Evolutionary conservation across 2,113 vertebrate genomes (phyloP).

Genomic region (Mormyrus lacerda): DNA sequence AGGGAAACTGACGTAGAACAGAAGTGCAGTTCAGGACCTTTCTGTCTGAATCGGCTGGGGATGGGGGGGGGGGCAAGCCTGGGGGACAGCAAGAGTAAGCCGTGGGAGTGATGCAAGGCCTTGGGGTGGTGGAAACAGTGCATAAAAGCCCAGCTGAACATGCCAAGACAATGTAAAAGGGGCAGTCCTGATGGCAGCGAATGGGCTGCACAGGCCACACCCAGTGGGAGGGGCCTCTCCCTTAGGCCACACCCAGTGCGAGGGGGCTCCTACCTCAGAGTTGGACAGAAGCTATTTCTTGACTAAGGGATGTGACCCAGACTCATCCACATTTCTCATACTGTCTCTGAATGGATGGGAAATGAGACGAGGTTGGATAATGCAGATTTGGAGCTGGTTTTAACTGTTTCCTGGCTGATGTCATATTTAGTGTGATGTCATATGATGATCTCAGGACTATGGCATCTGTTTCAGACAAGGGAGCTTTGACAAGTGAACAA

Average conservation of each 20-base stretch:
- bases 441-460: not conserved
- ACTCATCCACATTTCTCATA: not conserved
- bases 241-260: constrained; percentile 19
- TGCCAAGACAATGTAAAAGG: constrained; percentile 27
- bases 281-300: constrained; percentile 19
- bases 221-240: constrained; percentile 21
- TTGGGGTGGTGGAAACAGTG: constrained; percentile 9
- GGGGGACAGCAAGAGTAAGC: not conserved
- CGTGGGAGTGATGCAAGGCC: not conserved
- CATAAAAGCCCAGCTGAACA: constrained; percentile 30
- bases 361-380: not conserved
- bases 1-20: constrained; percentile 15
- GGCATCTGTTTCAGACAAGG: not conserved
- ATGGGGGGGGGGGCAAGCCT: not conserved
- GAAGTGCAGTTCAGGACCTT: not conserved
- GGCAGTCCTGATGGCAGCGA: constrained; percentile 20
- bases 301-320: not conserved
- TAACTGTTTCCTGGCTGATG: not conserved
- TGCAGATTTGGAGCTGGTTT: not conserved
- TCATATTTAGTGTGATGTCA: not conserved
- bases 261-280: constrained; percentile 13
- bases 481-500: constrained; percentile 10
- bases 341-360: not conserved
- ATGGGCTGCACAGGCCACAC: constrained; percentile 21
- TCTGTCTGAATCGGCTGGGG: not conserved